Percentiles rank a stretch among this genome's conserved stretches.
Conservation (phyloP, 2,888 invertebrate genomes). For the Drosophila atripex region DNA sequence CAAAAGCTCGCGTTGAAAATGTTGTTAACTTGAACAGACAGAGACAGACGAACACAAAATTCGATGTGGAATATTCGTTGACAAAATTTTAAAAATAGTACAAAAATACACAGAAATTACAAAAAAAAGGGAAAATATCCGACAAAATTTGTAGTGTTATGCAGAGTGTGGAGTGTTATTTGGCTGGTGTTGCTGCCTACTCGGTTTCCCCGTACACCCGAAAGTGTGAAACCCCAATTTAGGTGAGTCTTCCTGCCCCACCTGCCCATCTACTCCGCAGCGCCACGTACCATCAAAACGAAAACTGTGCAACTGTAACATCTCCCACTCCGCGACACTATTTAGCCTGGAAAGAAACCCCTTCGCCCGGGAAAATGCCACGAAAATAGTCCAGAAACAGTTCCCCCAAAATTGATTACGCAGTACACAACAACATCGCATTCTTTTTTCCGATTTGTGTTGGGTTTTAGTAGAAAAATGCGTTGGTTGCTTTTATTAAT, state of each 20-base stretch:
- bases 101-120: slow-evolving; percentile 11
- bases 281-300: slow-evolving; percentile 36
- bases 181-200: slow-evolving; percentile 43
- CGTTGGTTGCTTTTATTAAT: slow-evolving; percentile 77
- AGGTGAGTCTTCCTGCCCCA: slow-evolving; percentile 57
- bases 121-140: slow-evolving; percentile 8
- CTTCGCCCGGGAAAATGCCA: slow-evolving; percentile 22
- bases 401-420: slow-evolving; percentile 66
- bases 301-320: slow-evolving; percentile 63
- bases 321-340: slow-evolving; percentile 2
- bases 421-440: slow-evolving; percentile 55
- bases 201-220: slow-evolving; percentile 15
- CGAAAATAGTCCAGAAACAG: slow-evolving; percentile 56
- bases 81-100: slow-evolving; percentile 45
- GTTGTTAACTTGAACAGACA: slow-evolving; percentile 44
- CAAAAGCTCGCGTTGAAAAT: slow-evolving; percentile 51
- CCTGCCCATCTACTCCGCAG: not conserved
- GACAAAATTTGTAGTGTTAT: slow-evolving; percentile 42
- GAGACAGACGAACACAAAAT: slow-evolving; percentile 21
- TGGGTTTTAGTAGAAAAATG: slow-evolving; percentile 62
- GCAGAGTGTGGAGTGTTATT: slow-evolving; percentile 41
- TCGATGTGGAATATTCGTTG: slow-evolving; percentile 41
- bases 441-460: slow-evolving; percentile 53
- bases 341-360: slow-evolving; percentile 1
- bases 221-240: slow-evolving; percentile 41